Evolutionary conservation across 2,888 invertebrate genomes (phyloP).

Genomic region (Clivina fossor): DNA sequence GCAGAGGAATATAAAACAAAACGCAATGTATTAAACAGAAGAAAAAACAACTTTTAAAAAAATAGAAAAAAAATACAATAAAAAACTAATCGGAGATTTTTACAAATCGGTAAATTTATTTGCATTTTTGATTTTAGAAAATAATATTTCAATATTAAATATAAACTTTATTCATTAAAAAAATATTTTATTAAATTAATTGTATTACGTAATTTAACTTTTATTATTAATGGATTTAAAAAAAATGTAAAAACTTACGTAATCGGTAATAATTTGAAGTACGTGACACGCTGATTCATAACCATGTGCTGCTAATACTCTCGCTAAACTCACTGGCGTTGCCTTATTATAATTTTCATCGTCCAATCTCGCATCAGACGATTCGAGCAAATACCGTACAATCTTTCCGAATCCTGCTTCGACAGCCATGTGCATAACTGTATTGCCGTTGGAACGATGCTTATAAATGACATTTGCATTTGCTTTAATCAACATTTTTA

Average conservation of each 20-base stretch:
- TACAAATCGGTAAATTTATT: too few relatives aligned
- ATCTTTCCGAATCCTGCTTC: constrained; percentile 57
- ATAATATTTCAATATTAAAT: too few relatives aligned
- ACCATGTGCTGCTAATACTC: constrained; percentile 8
- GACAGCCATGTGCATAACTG: constrained; percentile 67
- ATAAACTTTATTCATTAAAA: too few relatives aligned
- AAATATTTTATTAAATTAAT: too few relatives aligned
- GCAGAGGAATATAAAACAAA: too few relatives aligned
- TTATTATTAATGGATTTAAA: not conserved
- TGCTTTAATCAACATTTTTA: constrained; percentile 54
- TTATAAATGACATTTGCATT: constrained; percentile 53
- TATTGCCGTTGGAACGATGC: constrained; percentile 60
- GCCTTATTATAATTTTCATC: constrained; percentile 20
- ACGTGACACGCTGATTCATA: constrained; percentile 3
- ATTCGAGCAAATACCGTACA: constrained; percentile 56
- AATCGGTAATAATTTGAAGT: constrained; percentile 8
- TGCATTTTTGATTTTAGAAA: too few relatives aligned
- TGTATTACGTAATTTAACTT: too few relatives aligned
- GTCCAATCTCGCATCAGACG: constrained; percentile 47
- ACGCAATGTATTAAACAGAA: too few relatives aligned
- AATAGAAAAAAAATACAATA: too few relatives aligned
- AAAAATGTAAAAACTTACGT: constrained; percentile 19
- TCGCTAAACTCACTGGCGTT: constrained; percentile 23
- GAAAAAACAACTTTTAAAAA: too few relatives aligned
- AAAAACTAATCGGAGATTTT: too few relatives aligned